Conservation (phyloP, 2,888 invertebrate genomes). For the Chrysotoxum bicinctum region DNA sequence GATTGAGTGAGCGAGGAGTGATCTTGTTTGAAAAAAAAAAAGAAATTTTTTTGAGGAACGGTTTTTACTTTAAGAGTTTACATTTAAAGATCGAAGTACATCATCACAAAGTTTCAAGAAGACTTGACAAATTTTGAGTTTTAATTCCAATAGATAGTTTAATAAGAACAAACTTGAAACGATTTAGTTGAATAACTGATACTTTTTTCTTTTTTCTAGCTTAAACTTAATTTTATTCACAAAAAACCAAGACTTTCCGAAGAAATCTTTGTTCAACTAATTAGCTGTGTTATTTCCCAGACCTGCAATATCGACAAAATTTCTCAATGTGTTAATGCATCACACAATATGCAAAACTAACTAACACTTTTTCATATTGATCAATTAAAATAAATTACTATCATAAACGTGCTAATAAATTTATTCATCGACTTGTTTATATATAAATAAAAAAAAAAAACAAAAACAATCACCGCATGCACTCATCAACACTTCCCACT, state of each 20-base stretch:
- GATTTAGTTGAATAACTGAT: too few relatives aligned
- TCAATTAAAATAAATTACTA: conserved; percentile 16
- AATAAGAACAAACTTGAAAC: too few relatives aligned
- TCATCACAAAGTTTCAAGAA: too few relatives aligned
- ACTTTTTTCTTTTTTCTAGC: too few relatives aligned
- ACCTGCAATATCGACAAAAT: neutral
- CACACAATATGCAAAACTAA: neutral
- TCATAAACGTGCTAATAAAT: conserved; percentile 11
- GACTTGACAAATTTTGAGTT: too few relatives aligned
- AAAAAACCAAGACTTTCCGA: neutral
- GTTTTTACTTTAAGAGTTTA: too few relatives aligned
- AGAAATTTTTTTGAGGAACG: too few relatives aligned
- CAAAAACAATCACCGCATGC: conserved; percentile 8
- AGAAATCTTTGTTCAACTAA: neutral
- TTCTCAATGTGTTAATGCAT: neutral
- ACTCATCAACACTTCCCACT: conserved; percentile 38
- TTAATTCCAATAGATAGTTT: too few relatives aligned
- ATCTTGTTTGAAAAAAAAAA: too few relatives aligned
- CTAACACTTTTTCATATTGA: neutral
- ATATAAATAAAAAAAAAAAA: conserved; percentile 8
- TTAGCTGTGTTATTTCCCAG: neutral
- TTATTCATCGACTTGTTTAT: conserved; percentile 14
- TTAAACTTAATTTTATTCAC: neutral
- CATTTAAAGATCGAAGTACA: too few relatives aligned
- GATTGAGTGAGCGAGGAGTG: too few relatives aligned